Evolutionary conservation across 1,140 invertebrate genomes (phyloP).

Genomic region (Trachelipus rathkii): DNA sequence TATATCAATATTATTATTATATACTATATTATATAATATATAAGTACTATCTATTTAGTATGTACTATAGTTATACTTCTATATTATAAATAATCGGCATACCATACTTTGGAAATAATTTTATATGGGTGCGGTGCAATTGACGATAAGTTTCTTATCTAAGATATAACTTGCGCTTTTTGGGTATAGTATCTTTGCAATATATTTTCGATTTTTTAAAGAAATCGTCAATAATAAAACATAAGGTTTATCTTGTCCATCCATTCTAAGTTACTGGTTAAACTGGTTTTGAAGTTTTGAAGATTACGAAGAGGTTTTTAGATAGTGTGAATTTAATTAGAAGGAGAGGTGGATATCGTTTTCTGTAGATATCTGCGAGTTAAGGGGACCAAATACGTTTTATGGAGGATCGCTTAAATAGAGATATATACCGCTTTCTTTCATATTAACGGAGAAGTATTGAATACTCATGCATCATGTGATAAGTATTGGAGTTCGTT

Average conservation of each 20-base stretch:
- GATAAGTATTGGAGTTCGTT: conserved; percentile 13
- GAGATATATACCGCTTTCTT: neutral
- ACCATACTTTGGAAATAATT: too few relatives aligned
- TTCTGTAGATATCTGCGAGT: conserved; percentile 3
- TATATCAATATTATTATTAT: too few relatives aligned
- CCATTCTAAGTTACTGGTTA: conserved; percentile 53
- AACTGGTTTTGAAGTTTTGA: conserved; percentile 43
- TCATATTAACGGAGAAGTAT: conserved; percentile 24
- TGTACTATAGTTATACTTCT: too few relatives aligned
- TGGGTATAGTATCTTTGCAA: conserved; percentile 42
- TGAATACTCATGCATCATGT: conserved; percentile 22
- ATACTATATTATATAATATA: too few relatives aligned
- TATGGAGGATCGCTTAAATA: conserved; percentile 13
- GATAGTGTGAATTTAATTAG: conserved; percentile 43
- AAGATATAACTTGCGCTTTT: conserved; percentile 36
- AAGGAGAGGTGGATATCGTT: conserved; percentile 16
- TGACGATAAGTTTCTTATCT: too few relatives aligned
- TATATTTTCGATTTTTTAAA: conserved; percentile 66
- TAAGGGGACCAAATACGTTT: conserved; percentile 1
- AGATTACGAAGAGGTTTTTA: conserved; percentile 44
- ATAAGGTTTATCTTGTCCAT: conserved; percentile 70
- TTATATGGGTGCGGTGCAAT: too few relatives aligned
- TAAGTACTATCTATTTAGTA: too few relatives aligned
- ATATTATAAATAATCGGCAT: too few relatives aligned
- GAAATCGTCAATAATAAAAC: conserved; percentile 80